Evolutionary conservation across 2,888 invertebrate species (phyloP), one percentile per base, ranked within the genome.

Genomic region (Nemotelus pantherinus): DNA sequence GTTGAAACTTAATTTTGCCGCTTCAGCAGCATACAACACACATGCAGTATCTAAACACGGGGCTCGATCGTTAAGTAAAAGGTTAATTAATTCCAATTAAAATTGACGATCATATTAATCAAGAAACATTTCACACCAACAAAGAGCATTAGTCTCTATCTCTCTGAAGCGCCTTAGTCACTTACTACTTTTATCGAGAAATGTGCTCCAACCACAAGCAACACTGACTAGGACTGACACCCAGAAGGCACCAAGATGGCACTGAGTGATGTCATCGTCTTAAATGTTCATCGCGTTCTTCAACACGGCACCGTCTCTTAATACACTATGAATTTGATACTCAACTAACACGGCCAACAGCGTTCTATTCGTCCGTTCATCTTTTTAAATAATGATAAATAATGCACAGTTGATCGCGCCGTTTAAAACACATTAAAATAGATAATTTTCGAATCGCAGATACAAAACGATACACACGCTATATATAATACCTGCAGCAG

Each of bases 51-150:
- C 25, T 25, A 25, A 25, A 25, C 25, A 25, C 25, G 25, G 25
- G 25, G 25, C 25, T 25, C 25, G 25, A 57, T 45, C 53, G 71
- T 71, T 71, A 55, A 71, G 71, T 25, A 74, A 60, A 78, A 79
- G 79, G 79, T 79, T 79, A 79, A 79, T 77, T 79, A 79, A 74
- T 68, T 70, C 75, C 77, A 79, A 79, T 79, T 79, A 79, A 79
- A 75, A 77, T 44, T 57, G 77, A 72, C 79, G 77, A 74, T 75
- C 74, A 77, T 74, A 74, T 74, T 74, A 74, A 74, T 74, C 58
- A 71, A 78, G 71, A 70, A 55, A 76, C 57, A 78, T 76, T 68
- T 78, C 65, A 63, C 78, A 78, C 78, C 78, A 75, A 43, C 53
- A 39, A 76, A 55, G 67, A 64, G 57, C 25, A 25, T 25, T 25